Conservation (phyloP, 1,140 invertebrate genomes). For the Drosophila lacertosa region DNA sequence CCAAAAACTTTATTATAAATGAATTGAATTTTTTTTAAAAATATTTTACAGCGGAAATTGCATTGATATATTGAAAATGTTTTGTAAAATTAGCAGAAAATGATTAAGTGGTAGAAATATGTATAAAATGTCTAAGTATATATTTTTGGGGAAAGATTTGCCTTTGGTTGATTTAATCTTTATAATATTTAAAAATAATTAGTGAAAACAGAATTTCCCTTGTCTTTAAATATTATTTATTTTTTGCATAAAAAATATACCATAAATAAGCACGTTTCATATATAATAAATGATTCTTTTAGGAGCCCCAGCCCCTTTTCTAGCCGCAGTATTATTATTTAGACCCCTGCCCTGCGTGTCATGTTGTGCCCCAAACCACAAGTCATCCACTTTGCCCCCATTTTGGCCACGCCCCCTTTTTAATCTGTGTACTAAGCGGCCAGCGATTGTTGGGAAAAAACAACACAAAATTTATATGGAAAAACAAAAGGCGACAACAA, state of each 20-base stretch:
- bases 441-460: slow-evolving; percentile 44
- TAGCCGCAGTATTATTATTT: slow-evolving; percentile 9
- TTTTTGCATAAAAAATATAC: too few relatives aligned
- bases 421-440: slow-evolving; percentile 37
- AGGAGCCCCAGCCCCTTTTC: neutral
- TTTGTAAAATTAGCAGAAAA: too few relatives aligned
- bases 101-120: too few relatives aligned
- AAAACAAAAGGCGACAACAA: slow-evolving; percentile 61
- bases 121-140: too few relatives aligned
- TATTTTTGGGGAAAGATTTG: too few relatives aligned
- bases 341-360: neutral
- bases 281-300: slow-evolving; percentile 14
- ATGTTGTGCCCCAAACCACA: slow-evolving; percentile 20
- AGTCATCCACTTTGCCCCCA: slow-evolving; percentile 3
- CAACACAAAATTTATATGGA: slow-evolving; percentile 16
- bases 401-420: slow-evolving; percentile 19
- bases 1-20: slow-evolving; percentile 16
- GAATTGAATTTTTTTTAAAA: slow-evolving; percentile 1
- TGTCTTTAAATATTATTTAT: too few relatives aligned
- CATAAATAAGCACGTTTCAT: neutral
- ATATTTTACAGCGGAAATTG: too few relatives aligned
- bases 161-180: too few relatives aligned
- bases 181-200: too few relatives aligned
- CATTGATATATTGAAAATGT: too few relatives aligned
- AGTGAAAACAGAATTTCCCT: too few relatives aligned